Conservation (phyloP, 1,140 invertebrate species). For the Apis florea region DNA sequence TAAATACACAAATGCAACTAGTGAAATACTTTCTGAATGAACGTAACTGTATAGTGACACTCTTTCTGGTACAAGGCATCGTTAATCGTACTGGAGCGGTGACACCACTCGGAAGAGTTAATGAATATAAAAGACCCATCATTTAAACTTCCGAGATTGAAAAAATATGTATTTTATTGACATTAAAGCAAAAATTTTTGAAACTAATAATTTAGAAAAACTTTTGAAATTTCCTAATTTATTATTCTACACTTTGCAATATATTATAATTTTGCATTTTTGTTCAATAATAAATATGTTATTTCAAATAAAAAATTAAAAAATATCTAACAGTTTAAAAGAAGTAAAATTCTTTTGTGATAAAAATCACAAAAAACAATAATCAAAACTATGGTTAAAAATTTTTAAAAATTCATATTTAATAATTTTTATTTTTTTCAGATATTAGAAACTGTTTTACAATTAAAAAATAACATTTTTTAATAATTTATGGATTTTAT, state of each 20-base stretch:
- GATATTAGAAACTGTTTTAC: too few species aligned
- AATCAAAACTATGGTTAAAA: too few species aligned
- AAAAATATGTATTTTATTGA: conserved; percentile 22
- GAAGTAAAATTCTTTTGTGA: neutral
- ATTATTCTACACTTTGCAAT: neutral
- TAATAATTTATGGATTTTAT: too few species aligned
- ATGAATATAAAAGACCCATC: conserved; percentile 50
- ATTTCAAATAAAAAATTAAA: neutral
- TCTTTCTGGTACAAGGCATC: conserved; percentile 43
- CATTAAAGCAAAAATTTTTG: neutral
- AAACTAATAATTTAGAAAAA: neutral
- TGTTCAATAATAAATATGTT: neutral
- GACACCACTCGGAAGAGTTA: conserved; percentile 36
- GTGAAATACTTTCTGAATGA: conserved; percentile 43
- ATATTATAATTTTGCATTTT: neutral
- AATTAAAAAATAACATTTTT: too few species aligned
- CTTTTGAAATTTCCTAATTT: neutral
- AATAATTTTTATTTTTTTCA: too few species aligned
- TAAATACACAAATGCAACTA: conserved; percentile 13
- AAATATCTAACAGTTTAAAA: neutral
- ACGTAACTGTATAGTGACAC: conserved; percentile 39
- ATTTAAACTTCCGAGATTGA: conserved; percentile 46
- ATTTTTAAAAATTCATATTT: too few species aligned
- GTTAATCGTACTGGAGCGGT: conserved; percentile 34
- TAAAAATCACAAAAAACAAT: too few species aligned